phyloP scores from a whole-genome alignment of 2,113 vertebrate species.

The Notiomystis cincta region DNA sequence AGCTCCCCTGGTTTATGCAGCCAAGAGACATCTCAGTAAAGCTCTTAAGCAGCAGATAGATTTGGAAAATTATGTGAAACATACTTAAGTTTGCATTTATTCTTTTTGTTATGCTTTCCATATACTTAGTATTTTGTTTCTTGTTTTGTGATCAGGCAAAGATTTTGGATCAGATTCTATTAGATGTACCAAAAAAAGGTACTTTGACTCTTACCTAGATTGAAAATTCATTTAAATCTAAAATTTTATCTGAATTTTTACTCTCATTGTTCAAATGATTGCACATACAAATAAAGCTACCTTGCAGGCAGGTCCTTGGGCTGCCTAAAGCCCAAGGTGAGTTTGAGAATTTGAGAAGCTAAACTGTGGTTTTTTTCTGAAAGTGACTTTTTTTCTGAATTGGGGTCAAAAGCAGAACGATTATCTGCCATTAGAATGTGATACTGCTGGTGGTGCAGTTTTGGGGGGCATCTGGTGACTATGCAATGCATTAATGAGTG shows the following conservation, averaged over 20 bases:
- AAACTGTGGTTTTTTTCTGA: neutral
- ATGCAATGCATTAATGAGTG: neutral
- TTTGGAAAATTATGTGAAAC: neutral
- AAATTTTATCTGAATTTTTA: neutral
- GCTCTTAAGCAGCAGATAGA: neutral
- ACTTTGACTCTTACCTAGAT: neutral
- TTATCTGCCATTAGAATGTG: neutral
- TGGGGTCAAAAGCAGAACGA: neutral
- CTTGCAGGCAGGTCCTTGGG: neutral
- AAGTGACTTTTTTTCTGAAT: neutral
- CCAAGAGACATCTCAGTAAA: neutral
- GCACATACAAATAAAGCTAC: neutral
- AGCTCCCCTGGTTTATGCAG: neutral
- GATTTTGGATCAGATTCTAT: neutral
- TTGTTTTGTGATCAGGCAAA: neutral
- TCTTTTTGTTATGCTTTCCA: neutral
- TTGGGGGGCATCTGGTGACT: neutral
- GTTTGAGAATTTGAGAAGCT: neutral
- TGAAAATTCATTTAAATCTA: neutral
- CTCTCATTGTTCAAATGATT: neutral
- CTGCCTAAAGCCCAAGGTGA: neutral
- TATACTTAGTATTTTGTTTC: neutral
- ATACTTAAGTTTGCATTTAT: neutral
- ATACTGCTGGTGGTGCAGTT: neutral
- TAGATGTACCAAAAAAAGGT: neutral